These are phyloP conservation scores for Cephus runcator DNA, from an alignment of 2,888 invertebrate species.

Conservation along the genomic window DNA sequence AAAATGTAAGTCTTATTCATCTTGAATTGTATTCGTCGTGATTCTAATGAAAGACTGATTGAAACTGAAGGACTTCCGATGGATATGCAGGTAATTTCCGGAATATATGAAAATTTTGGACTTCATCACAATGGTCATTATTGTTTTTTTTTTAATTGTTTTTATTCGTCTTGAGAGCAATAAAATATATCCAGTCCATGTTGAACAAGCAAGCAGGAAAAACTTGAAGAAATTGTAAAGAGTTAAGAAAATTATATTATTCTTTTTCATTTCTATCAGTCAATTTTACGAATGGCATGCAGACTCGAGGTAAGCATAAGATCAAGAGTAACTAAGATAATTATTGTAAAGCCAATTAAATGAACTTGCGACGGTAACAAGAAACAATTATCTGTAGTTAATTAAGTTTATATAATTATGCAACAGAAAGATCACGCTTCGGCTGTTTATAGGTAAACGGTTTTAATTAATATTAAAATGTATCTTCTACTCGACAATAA, in stretches of 20 bases:
- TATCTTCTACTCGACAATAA: background rate
- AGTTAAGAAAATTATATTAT: background rate
- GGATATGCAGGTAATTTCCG: background rate
- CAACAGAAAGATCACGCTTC: background rate
- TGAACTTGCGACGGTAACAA: background rate
- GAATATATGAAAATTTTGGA: background rate
- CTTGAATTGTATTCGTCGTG: background rate
- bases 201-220: background rate
- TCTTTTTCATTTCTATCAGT: background rate
- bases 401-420: background rate
- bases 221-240: background rate
- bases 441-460: background rate
- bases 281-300: background rate
- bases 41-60: background rate
- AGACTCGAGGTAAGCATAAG: background rate
- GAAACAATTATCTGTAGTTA: background rate
- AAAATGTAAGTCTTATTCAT: background rate
- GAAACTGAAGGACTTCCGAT: background rate
- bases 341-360: background rate
- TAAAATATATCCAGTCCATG: background rate
- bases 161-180: background rate
- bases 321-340: background rate
- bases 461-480: background rate
- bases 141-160: background rate
- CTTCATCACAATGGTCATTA: background rate